phyloP scores from a whole-genome alignment of 2,113 vertebrate genomes.

The Ctenomys sociabilis region DNA sequence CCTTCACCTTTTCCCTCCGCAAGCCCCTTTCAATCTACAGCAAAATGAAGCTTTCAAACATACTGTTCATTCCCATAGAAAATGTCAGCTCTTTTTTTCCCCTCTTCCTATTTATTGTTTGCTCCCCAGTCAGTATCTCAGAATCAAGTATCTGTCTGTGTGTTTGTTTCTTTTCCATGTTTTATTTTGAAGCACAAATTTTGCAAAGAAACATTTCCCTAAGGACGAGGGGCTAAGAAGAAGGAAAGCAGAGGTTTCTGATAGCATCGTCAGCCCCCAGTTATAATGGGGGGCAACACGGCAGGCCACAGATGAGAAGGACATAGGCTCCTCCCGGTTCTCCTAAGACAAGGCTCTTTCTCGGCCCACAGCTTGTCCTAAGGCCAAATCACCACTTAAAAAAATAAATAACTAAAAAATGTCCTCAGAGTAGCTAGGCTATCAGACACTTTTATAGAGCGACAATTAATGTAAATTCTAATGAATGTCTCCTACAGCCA shows the following conservation, averaged over 20 bases:
- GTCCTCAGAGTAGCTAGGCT: slow-evolving; percentile 38
- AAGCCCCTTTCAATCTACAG: slow-evolving; percentile 57
- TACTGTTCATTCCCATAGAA: slow-evolving; percentile 48
- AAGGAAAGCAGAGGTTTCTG: slow-evolving; percentile 60
- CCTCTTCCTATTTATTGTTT: slow-evolving; percentile 78
- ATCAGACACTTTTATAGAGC: slow-evolving; percentile 18
- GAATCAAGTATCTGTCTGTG: slow-evolving; percentile 52
- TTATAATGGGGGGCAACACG: slow-evolving; percentile 62
- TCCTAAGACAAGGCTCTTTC: slow-evolving; percentile 11
- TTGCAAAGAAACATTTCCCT: slow-evolving; percentile 56
- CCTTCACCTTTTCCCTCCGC: slow-evolving; percentile 34
- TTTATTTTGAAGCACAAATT: slow-evolving; percentile 75
- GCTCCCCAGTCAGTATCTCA: slow-evolving; percentile 13
- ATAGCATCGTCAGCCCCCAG: neutral
- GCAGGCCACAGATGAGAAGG: slow-evolving; percentile 63
- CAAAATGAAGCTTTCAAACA: slow-evolving; percentile 67
- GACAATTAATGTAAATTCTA: slow-evolving; percentile 45
- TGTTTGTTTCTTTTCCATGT: neutral
- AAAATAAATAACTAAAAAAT: slow-evolving; percentile 25
- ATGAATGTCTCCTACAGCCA: neutral
- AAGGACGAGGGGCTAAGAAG: slow-evolving; percentile 68
- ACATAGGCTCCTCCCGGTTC: slow-evolving; percentile 66
- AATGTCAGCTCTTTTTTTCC: slow-evolving; percentile 61
- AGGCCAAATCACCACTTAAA: slow-evolving; percentile 62
- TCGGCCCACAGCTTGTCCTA: neutral